Evolutionary conservation across 1,140 invertebrate species (phyloP), one percentile per base, ranked within the genome.

Genomic region (Glomeris maerens): DNA sequence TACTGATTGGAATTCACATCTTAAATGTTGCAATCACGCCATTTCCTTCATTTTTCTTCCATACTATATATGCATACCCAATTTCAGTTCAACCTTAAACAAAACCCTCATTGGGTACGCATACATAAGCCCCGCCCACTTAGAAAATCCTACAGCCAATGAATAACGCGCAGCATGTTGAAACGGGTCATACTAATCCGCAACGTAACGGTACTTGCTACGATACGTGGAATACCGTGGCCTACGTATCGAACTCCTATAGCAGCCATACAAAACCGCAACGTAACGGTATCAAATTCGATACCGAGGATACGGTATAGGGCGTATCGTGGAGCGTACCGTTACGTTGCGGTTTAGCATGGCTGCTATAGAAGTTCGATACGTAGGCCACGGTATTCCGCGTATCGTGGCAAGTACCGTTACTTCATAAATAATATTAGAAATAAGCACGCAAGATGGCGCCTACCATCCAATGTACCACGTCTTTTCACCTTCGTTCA

Each of bases 401-500:
- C n/a, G n/a, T n/a, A n/a, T n/a, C n/a, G n/a, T n/a, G n/a, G n/a
- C n/a, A n/a, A 50, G 23, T 10, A n/a, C 17, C 17, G 17, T 52
- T 49, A 20, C 17, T 36, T 50, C 28, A 45, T 14, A n/a, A 14
- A n/a, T n/a, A n/a, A n/a, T n/a, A n/a, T n/a, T 36, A 36, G 17
- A 21, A 42, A 42, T 5, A 42, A 42, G 5, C 20, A 42, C 17
- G 25, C 20, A 40, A 27, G 21, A 25, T 41, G 5, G 25, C 38
- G 59, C 63, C 65, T 63, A 73, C 72, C 73, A 75, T 57, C 72
- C 73, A 57, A 75, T 64, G 49, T 75, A 75, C 73, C 74, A 75
- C 1, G 62, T 60, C 26, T 61, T 53, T 47, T 67, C 57, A 28
- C 65, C 65, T n/a, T 57, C 52, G 21, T 57, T 49, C 40, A 60